Evolutionary conservation across 1,140 invertebrate genomes (phyloP), one percentile per base, ranked within the genome.

Genomic region (Apocrypta bakeri): DNA sequence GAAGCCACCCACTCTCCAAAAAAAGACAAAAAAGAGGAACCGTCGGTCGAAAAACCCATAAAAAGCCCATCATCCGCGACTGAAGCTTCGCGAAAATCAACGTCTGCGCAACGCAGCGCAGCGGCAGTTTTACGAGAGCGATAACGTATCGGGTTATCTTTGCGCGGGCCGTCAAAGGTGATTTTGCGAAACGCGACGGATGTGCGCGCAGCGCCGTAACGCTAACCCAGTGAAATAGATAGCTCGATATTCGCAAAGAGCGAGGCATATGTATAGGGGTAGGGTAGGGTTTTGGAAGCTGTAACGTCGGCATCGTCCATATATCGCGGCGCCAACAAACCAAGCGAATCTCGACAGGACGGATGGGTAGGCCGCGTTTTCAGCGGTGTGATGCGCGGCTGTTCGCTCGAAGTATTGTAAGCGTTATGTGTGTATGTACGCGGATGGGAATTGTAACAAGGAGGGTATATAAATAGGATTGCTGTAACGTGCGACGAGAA

Each of bases 181-280:
- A 76, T 76, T 76, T 76, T 76, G 33, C 21, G 17, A 71, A 71
- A 31, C 31, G 68, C 68, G 68, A 56, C 68, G 68, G 27, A 33
- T 21, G 14, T 71, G 24, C n/a, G n/a, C n/a, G n/a, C 37, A 66
- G 69, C 79, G 74, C 81, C 87, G 89, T 90, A 87, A 91, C 89
- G 89, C 87, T 90, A 87, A 91, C 89, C 90, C 87, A 90, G 85
- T 90, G 88, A 90, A 88, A 91, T 90, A 90, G 88, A 90, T 89
- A 84, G 37, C n/a, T 17, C n/a, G 71, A 63, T 42, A 80, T 61
- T 40, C 64, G 48, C 48, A 56, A 56, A 56, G 48, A 56, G 48
- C 48, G 3, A 37, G 33, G 12, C 3, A 4, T 1, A 17, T 17
- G 42, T 48, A 48, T 8, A 42, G 40, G 40, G 6, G n/a, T n/a